Evolutionary conservation across 2,797 vertebrate species (phyloP).

Genomic region (Thripadectes ignobilis): DNA sequence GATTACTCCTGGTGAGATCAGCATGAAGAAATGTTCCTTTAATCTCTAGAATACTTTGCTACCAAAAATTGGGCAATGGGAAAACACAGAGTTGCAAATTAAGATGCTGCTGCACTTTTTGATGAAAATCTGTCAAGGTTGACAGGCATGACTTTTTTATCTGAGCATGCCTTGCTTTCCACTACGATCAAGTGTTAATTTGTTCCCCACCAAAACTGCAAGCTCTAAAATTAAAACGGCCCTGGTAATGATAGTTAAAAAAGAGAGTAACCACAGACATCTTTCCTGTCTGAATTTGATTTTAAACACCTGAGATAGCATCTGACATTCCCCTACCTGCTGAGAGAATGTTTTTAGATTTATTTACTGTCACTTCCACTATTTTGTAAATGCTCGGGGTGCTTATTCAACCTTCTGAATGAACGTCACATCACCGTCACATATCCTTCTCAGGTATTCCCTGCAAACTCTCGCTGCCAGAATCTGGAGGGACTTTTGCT

Average conservation of each 20-base stretch:
- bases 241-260: neutral
- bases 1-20: slow-evolving; percentile 39
- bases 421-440: neutral
- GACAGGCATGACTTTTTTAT: neutral
- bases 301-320: neutral
- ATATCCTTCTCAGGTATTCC: neutral
- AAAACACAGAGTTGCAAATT: slow-evolving; percentile 11
- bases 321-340: neutral
- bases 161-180: neutral
- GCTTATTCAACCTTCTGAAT: neutral
- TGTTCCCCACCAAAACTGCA: neutral
- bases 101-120: neutral
- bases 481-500: neutral
- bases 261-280: neutral
- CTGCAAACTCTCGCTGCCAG: neutral
- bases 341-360: neutral
- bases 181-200: neutral
- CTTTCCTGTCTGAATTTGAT: neutral
- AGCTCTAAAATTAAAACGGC: neutral
- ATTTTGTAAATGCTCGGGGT: neutral
- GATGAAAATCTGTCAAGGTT: neutral
- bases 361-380: neutral
- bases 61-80: slow-evolving; percentile 5
- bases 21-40: slow-evolving; percentile 32
- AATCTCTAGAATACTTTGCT: slow-evolving; percentile 26